Base-by-base conservation (phyloP, 2,113 vertebrate genomes). In the Pachycephala philippinensis region DNA sequence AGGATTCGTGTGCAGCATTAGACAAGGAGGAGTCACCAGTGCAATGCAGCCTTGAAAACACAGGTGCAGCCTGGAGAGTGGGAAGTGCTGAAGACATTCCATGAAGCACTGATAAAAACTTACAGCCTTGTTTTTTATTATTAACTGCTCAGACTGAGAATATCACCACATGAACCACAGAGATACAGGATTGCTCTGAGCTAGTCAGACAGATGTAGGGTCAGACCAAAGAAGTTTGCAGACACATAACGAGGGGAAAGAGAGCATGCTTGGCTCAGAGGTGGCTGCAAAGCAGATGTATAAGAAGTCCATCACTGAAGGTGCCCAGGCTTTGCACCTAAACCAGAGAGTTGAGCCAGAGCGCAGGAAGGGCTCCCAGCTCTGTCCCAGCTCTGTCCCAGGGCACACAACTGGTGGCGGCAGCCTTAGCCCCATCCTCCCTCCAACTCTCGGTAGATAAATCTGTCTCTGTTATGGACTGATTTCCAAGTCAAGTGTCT, bases 271-370 rank as follows among this genome's bases (percentile, higher is more conserved):
- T 72, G 45, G 33, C 13, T 61, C 3, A 2, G 45, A 74, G 26
- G 13, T 1, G 1, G 42, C 31, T 89, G 40, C 13, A 61, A 56
- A 84, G 40, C 1, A 2, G 11, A 39, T 66, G 12, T 9, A 0
- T 26, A 21, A 65, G 21, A 53, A 84, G 9, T 61, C 12, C 20
- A 40, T 12, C 56, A n/a, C 24, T 42, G 68, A 66, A 39, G 5
- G 22, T 45, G 16, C 7, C 9, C 60, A 70, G 56, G 19, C 5
- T 81, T 89, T 78, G 30, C 14, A 53, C 3, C 8, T 71, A 44
- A 52, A 33, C 10, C 4, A 1, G 13, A 27, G 11, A 53, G 42
- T 3, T 0, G 0, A 21, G 14, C 16, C 1, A 1, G 16, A 68
- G 35, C 15, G 15, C 13, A 44, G 24, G 27, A 93, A 83, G 19